Conservation (phyloP, 2,113 vertebrate genomes). For the Syngnathus floridae region DNA sequence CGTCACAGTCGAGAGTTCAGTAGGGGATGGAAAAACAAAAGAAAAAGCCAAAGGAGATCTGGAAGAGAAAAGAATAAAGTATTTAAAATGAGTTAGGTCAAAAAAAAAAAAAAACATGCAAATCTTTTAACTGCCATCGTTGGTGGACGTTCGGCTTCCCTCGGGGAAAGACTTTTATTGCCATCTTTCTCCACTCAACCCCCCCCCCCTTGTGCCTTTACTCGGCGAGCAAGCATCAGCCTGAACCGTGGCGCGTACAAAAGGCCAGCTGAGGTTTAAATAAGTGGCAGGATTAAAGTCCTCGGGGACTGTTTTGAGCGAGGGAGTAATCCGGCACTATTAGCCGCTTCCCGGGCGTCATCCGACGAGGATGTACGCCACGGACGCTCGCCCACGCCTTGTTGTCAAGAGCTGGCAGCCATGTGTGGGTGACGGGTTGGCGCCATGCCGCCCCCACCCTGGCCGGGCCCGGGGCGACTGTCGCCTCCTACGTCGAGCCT, state of each 20-base stretch:
- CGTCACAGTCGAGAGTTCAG: slow-evolving; percentile 69
- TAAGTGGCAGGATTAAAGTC: slow-evolving; percentile 47
- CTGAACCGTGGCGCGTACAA: slow-evolving; percentile 30
- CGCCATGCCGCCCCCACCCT: slow-evolving; percentile 20
- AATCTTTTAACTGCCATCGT: neutral
- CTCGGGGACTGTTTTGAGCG: slow-evolving; percentile 32
- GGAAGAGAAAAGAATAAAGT: slow-evolving; percentile 26
- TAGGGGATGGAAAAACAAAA: slow-evolving; percentile 47
- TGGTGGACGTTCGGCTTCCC: neutral
- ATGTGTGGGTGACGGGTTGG: slow-evolving; percentile 26
- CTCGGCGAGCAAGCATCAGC: slow-evolving; percentile 41
- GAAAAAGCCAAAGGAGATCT: slow-evolving; percentile 42
- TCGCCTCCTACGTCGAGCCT: slow-evolving; percentile 47
- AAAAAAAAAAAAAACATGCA: no score
- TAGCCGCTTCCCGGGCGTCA: slow-evolving; percentile 25
- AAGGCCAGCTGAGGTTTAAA: slow-evolving; percentile 48
- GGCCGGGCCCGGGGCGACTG: slow-evolving; percentile 22
- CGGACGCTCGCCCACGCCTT: slow-evolving; percentile 22
- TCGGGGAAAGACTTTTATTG: neutral
- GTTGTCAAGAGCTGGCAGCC: slow-evolving; percentile 29
- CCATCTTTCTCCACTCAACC: slow-evolving; percentile 19
- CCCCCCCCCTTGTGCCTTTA: slow-evolving; percentile 49
- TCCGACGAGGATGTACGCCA: slow-evolving; percentile 18
- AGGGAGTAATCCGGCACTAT: slow-evolving; percentile 32
- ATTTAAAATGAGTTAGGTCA: neutral